Conservation (phyloP, 2,113 vertebrate species). For the Vicugna pacos region DNA sequence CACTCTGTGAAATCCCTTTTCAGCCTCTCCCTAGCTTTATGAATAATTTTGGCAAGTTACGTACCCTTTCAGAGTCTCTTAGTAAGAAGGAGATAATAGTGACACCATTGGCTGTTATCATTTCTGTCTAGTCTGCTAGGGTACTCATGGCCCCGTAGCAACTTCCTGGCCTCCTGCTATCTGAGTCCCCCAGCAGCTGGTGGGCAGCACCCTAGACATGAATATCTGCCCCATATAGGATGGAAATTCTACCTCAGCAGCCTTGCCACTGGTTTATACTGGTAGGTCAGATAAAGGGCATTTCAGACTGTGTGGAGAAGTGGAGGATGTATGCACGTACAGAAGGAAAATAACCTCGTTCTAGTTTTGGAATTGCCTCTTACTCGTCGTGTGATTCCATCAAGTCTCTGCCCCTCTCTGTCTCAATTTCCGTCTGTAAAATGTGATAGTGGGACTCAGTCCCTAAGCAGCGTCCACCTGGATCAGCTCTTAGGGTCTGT, state of each 20-base stretch:
- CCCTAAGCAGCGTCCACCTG: neutral
- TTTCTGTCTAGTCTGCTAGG: neutral
- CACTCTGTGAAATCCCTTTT: neutral
- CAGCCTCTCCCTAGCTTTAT: neutral
- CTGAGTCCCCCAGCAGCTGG: neutral
- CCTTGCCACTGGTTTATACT: neutral
- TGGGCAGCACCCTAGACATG: neutral
- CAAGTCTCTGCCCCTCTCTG: neutral
- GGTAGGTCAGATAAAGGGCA: neutral
- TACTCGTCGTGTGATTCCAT: neutral
- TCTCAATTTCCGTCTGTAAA: neutral
- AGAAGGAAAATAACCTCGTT: neutral
- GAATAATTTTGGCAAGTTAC: neutral
- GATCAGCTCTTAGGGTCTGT: neutral
- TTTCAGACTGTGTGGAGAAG: neutral
- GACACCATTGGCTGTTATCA: neutral
- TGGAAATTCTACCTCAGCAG: neutral
- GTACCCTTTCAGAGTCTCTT: neutral
- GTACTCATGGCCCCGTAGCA: neutral
- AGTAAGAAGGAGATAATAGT: neutral
- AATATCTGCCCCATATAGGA: neutral
- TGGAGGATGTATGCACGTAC: fast-evolving
- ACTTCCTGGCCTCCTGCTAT: neutral
- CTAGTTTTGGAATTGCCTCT: neutral
- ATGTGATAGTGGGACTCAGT: neutral